These are phyloP conservation scores for Aplocera efformata DNA, from an alignment of 2,888 invertebrate genomes.

Conservation along the genomic window DNA sequence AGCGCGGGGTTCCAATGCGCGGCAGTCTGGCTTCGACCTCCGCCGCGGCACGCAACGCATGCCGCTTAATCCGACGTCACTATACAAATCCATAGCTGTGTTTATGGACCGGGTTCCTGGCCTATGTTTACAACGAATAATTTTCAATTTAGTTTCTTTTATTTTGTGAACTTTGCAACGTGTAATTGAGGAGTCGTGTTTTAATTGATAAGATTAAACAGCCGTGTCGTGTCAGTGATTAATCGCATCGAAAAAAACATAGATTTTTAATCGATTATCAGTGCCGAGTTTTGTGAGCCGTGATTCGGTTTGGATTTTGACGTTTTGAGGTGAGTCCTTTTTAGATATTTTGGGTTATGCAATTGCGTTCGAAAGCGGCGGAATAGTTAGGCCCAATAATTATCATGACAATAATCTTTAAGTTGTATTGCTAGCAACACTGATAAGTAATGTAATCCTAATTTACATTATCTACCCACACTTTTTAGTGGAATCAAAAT, in stretches of 20 bases:
- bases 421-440: no score
- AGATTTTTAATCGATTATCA: slow-evolving; percentile 49
- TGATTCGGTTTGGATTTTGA: slow-evolving; percentile 62
- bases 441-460: no score
- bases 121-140: slow-evolving; percentile 44
- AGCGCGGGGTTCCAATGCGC: slow-evolving; percentile 55
- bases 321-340: slow-evolving; percentile 53
- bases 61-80: slow-evolving; percentile 28
- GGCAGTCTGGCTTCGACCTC: slow-evolving; percentile 62
- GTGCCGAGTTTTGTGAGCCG: slow-evolving; percentile 31
- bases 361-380: not conserved
- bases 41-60: slow-evolving; percentile 39
- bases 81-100: slow-evolving; percentile 15
- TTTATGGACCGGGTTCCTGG: slow-evolving; percentile 33
- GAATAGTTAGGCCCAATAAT: not conserved
- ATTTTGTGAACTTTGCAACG: slow-evolving; percentile 36
- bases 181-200: slow-evolving; percentile 42
- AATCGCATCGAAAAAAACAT: slow-evolving; percentile 45
- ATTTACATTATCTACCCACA: no score
- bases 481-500: no score
- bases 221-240: slow-evolving; percentile 62
- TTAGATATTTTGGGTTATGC: slow-evolving; percentile 1
- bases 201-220: slow-evolving; percentile 59
- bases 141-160: slow-evolving; percentile 15
- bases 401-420: no score